These are phyloP conservation scores for Synanthedon vespiformis DNA, from an alignment of 2,888 invertebrate genomes.

Conservation along the genomic window DNA sequence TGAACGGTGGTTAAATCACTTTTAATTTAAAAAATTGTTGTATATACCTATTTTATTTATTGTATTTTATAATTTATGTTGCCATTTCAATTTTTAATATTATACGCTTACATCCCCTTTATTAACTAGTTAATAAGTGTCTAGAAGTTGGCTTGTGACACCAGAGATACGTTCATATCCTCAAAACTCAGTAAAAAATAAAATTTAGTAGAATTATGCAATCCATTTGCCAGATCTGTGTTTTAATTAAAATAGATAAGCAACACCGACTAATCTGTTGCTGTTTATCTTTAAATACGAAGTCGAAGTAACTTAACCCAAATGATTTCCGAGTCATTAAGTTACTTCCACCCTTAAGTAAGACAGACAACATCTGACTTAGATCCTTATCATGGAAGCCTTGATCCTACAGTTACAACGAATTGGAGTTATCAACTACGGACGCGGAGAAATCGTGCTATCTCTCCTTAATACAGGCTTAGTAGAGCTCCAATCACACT, in stretches of 20 bases:
- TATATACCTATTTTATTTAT: no score
- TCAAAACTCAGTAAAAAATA: no score
- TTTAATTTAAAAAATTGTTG: no score
- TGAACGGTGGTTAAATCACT: no score
- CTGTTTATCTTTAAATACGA: constrained; percentile 64
- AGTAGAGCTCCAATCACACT: constrained; percentile 63
- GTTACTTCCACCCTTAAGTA: constrained; percentile 60
- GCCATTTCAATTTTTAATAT: no score
- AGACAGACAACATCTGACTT: constrained; percentile 68
- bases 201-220: constrained; percentile 2
- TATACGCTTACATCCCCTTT: no score
- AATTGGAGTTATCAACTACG: constrained; percentile 62
- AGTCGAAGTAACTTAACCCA: constrained; percentile 58
- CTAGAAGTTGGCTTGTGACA: no score
- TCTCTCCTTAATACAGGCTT: constrained; percentile 60
- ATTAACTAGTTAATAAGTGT: no score
- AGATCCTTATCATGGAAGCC: constrained; percentile 63
- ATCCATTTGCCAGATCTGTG: constrained; percentile 16
- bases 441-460: constrained; percentile 65
- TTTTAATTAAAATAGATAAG: constrained; percentile 20
- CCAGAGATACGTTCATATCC: no score
- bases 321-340: constrained; percentile 70
- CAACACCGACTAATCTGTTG: constrained; percentile 60
- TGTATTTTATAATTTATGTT: no score
- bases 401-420: constrained; percentile 48